Base-by-base conservation (phyloP, 1,140 invertebrate genomes). In the Aphelinus atriplicis region DNA sequence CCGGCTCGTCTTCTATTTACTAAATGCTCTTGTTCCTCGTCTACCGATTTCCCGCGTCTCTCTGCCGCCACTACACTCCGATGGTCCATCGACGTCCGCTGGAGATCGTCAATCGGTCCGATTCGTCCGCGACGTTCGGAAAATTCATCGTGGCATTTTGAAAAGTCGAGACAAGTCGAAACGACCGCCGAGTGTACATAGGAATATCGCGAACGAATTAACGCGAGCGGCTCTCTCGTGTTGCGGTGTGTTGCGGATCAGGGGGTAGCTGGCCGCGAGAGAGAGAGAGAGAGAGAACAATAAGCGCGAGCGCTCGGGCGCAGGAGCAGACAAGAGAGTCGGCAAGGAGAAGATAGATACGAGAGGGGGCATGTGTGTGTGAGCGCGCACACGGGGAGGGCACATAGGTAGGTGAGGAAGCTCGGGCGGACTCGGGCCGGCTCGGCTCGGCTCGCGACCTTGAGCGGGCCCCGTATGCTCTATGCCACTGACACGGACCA, bases 401-500 rank as follows among this genome's bases (percentile, higher is more conserved):
- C 26, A 26, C 26, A 26, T 26, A 26, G 26, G 26, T 26, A 26
- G 26, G 26, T 45, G 45, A 46, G 45, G 6, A n/a, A 10, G 46
- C 67, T 76, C 74, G 81, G 55, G 57, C 61, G 1, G n/a, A 57
- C 74, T 81, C 81, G 79, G 65, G 46, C 55, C 55, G 62, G 61
- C 81, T 87, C 86, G 82, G 81, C 75, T 79, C 66, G 69, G 53
- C 80, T 81, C 81, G 82, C 86, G 86, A 88, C 87, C 86, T 88
- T 88, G 87, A 87, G 87, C 84, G 81, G 79, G 83, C 86, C 85
- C 86, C 87, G 84, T 86, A 86, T 87, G 83, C 83, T 87, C 84
- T 87, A 88, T 88, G 87, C 87, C 87, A 88, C 87, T 88, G 87
- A 88, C 87, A 87, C 86, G 87, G 84, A 87, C 85, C 87, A 88